Percentiles rank a stretch among this genome's conserved stretches.
Conservation (phyloP, 2,888 invertebrate species). For the Cataglyphis livida region DNA sequence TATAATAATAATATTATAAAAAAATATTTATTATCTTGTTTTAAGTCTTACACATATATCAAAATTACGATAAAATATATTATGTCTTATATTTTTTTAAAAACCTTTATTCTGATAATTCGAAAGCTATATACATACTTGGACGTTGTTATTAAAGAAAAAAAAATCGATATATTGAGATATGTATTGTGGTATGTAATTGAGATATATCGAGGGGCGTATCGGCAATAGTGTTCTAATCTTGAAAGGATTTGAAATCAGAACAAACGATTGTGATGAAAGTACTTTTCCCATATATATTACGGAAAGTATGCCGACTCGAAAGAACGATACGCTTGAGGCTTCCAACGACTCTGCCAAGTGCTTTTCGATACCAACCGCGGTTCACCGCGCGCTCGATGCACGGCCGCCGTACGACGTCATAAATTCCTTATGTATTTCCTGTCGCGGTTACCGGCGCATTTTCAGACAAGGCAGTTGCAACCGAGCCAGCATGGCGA, state of each 20-base stretch:
- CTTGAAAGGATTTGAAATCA: slow-evolving; percentile 13
- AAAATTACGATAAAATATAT: neutral
- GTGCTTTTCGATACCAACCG: slow-evolving; percentile 68
- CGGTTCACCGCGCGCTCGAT: slow-evolving; percentile 64
- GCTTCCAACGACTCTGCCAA: slow-evolving; percentile 35
- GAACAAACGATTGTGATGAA: slow-evolving; percentile 22
- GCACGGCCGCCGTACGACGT: slow-evolving; percentile 67
- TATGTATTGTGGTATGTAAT: neutral
- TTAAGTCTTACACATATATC: neutral
- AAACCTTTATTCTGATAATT: neutral
- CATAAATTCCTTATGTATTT: slow-evolving; percentile 74
- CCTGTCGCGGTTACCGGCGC: slow-evolving; percentile 73
- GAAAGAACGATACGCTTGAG: neutral
- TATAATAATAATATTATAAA: neutral
- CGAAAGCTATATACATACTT: neutral
- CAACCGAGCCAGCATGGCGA: slow-evolving; percentile 67
- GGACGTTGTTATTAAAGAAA: neutral
- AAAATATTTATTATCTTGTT: neutral
- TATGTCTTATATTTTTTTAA: neutral
- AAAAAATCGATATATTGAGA: neutral
- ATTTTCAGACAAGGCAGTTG: slow-evolving; percentile 64
- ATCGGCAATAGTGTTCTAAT: slow-evolving; percentile 6
- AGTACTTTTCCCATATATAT: slow-evolving; percentile 8
- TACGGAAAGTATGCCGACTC: slow-evolving; percentile 38
- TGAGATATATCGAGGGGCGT: neutral